Conservation (phyloP, 2,113 vertebrate species). For the Micronisus gabar region DNA sequence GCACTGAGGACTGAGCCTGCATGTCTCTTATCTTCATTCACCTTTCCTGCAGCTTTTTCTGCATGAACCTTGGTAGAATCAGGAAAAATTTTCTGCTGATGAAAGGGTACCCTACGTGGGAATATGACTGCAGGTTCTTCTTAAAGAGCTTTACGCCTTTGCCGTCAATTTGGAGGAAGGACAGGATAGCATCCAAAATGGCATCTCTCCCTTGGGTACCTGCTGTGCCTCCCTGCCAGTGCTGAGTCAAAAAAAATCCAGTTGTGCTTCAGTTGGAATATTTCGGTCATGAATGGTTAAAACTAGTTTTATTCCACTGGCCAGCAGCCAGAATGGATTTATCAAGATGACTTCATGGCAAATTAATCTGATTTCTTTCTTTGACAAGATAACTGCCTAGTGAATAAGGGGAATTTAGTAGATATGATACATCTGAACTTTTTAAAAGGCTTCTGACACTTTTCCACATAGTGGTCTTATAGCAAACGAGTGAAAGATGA, state of each 20-base stretch:
- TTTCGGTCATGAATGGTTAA: slow-evolving; percentile 24
- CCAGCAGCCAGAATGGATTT: slow-evolving; percentile 6
- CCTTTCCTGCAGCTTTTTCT: not conserved
- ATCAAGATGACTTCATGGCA: not conserved
- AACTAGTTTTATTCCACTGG: slow-evolving; percentile 4
- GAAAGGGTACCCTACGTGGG: accelerated
- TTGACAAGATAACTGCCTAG: slow-evolving; percentile 18
- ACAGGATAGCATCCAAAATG: not conserved
- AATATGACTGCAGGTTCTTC: not conserved
- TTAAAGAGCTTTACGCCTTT: not conserved
- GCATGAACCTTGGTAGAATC: not conserved
- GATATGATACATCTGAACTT: not conserved
- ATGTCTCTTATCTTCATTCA: accelerated
- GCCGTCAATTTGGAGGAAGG: not conserved
- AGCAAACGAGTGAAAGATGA: not conserved
- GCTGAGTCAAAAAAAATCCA: not conserved
- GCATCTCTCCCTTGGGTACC: not conserved
- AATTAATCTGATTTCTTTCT: slow-evolving; percentile 39
- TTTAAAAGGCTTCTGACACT: not conserved
- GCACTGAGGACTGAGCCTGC: not conserved
- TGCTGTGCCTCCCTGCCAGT: not conserved
- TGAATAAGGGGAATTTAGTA: slow-evolving; percentile 2
- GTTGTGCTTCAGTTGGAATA: not conserved
- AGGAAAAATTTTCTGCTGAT: not conserved
- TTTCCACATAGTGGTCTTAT: not conserved